Percentiles rank a stretch among this genome's conserved stretches.
Conservation (phyloP, 1,140 invertebrate species). For the Ceratosolen solmsi region DNA sequence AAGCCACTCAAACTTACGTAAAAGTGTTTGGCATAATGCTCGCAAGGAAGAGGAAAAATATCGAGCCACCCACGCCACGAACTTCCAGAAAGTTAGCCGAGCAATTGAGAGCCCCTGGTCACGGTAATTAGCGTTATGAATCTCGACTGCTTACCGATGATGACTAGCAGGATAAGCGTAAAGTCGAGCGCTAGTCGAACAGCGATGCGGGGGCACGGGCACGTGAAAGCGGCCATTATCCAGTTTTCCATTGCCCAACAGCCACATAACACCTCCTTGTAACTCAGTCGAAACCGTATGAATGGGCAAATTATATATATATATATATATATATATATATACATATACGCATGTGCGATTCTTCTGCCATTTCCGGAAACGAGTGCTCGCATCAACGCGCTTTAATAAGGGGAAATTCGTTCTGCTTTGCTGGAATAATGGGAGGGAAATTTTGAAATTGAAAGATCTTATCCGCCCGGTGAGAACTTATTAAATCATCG, state of each 20-base stretch:
- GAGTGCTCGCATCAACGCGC: slow-evolving; percentile 18
- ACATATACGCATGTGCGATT: background rate
- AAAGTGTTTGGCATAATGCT: background rate
- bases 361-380: slow-evolving; percentile 18
- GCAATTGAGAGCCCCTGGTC: slow-evolving; percentile 59
- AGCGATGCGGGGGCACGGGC: slow-evolving; percentile 62
- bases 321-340: too few relatives aligned
- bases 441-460: slow-evolving; percentile 38
- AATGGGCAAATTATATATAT: background rate
- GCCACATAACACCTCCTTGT: slow-evolving; percentile 37
- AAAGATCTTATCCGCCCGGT: slow-evolving; percentile 20
- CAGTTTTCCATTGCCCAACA: slow-evolving; percentile 66
- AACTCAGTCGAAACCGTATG: background rate
- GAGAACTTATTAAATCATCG: slow-evolving; percentile 39
- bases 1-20: slow-evolving; percentile 26
- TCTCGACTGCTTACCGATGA: slow-evolving; percentile 63
- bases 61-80: too few relatives aligned
- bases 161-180: slow-evolving; percentile 67
- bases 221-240: slow-evolving; percentile 72
- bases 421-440: slow-evolving; percentile 32
- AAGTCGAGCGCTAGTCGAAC: slow-evolving; percentile 64
- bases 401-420: slow-evolving; percentile 34
- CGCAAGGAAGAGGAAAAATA: too few relatives aligned
- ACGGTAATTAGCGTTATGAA: slow-evolving; percentile 71
- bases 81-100: background rate